phyloP scores from a whole-genome alignment of 1,140 invertebrate species.

The Mya arenaria region DNA sequence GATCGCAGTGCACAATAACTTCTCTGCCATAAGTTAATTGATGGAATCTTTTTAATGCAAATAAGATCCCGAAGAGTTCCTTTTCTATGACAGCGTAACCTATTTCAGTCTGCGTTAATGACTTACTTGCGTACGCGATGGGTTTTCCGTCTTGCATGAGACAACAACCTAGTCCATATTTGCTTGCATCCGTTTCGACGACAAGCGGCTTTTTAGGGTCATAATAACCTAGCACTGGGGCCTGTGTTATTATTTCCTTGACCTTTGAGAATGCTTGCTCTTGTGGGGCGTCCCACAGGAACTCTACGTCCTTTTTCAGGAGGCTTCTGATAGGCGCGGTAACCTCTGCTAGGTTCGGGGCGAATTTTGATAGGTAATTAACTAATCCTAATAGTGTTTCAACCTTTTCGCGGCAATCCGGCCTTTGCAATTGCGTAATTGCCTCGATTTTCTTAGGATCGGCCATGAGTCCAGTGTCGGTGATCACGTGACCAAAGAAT shows the following conservation, averaged over 20 bases:
- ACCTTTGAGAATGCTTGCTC: conserved; percentile 46
- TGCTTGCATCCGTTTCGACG: too few relatives aligned
- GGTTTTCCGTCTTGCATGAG: too few relatives aligned
- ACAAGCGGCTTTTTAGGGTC: neutral
- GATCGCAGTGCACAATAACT: neutral
- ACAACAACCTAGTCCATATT: too few relatives aligned
- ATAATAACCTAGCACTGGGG: neutral
- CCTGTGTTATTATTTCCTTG: neutral
- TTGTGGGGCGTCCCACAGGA: neutral
- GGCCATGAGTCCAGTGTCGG: conserved; percentile 71
- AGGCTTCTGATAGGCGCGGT: neutral
- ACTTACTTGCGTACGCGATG: conserved; percentile 43
- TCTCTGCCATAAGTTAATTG: neutral
- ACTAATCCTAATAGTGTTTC: conserved; percentile 59
- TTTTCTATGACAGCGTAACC: conserved; percentile 82
- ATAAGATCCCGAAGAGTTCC: conserved; percentile 78
- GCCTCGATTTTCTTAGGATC: conserved; percentile 76
- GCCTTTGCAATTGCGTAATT: conserved; percentile 69
- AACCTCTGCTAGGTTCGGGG: neutral
- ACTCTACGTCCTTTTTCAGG: neutral
- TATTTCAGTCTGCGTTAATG: conserved; percentile 78
- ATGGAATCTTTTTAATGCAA: neutral
- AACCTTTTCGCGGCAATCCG: conserved; percentile 61
- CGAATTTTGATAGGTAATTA: conserved; percentile 44
- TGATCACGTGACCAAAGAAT: conserved; percentile 78